phyloP scores from a whole-genome alignment of 2,888 invertebrate genomes.

The Himalopsyche tibetana region DNA sequence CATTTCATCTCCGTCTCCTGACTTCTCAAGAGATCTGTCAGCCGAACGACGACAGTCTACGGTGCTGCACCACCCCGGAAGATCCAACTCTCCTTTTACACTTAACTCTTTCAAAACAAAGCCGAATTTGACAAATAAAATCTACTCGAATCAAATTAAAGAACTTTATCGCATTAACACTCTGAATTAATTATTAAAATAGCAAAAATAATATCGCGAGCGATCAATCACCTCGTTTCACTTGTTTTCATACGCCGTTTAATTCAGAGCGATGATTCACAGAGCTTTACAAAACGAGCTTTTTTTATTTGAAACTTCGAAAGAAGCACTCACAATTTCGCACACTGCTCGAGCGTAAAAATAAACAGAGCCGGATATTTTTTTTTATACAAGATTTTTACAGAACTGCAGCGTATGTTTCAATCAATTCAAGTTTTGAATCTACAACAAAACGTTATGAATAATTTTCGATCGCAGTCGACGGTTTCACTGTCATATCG shows the following conservation, averaged over 20 bases:
- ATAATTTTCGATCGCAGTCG: neutral
- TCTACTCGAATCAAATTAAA: neutral
- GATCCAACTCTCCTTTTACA: conserved; percentile 19
- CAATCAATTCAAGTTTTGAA: neutral
- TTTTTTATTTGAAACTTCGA: conserved; percentile 37
- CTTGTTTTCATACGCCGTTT: conserved; percentile 20
- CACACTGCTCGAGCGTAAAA: conserved; percentile 38
- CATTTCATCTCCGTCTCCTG: conserved; percentile 68
- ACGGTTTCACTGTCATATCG: neutral
- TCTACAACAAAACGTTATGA: neutral
- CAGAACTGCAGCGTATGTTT: neutral
- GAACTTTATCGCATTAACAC: neutral
- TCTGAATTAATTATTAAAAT: neutral
- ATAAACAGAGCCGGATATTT: conserved; percentile 15
- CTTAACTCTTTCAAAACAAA: neutral
- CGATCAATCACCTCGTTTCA: conserved; percentile 38
- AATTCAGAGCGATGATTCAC: conserved; percentile 38
- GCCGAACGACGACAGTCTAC: conserved; percentile 73
- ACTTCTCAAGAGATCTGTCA: conserved; percentile 70
- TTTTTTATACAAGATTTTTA: neutral
- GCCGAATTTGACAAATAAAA: neutral
- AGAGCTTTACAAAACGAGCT: conserved; percentile 21
- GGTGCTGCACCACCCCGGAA: conserved; percentile 73
- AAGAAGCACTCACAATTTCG: conserved; percentile 40
- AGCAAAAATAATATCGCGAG: conserved; percentile 3